Evolutionary conservation across 2,888 invertebrate genomes (phyloP).

Genomic region (Actias luna): DNA sequence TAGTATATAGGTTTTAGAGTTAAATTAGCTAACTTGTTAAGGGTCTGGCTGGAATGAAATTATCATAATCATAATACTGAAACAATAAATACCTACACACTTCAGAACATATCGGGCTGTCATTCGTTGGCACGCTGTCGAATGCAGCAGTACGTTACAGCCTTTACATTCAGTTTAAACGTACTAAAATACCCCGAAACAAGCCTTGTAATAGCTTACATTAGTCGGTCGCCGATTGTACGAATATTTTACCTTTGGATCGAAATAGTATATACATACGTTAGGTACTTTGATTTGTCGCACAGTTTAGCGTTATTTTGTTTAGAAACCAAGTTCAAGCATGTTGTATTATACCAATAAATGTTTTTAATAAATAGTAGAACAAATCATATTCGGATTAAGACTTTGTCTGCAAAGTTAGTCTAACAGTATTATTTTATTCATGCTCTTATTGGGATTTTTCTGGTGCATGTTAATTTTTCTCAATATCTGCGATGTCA

Average conservation of each 20-base stretch:
- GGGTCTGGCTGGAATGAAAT: no score
- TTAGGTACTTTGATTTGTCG: not conserved
- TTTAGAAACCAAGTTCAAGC: not conserved
- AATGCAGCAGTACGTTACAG: conserved; percentile 4
- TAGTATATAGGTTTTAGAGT: no score
- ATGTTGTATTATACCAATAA: no score
- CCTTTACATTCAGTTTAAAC: conserved; percentile 15
- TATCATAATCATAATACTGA: no score
- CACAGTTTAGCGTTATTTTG: not conserved
- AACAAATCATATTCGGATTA: no score
- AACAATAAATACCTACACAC: not conserved
- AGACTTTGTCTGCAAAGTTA: no score
- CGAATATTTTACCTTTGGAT: conserved; percentile 3
- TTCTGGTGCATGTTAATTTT: no score
- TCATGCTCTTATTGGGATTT: no score
- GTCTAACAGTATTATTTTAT: no score
- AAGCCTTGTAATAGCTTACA: conserved; percentile 30
- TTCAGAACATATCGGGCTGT: not conserved
- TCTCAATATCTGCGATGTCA: no score
- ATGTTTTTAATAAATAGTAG: no score
- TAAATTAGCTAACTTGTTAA: no score
- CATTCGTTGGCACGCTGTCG: not conserved
- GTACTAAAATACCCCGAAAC: conserved; percentile 24
- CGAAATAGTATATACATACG: conserved; percentile 1
- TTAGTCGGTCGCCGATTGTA: conserved; percentile 21